A percentile compares a stretch with the other conserved stretches of the same genome.
phyloP scores from a whole-genome alignment of 2,888 invertebrate genomes.

The Drosophila pullipes region DNA sequence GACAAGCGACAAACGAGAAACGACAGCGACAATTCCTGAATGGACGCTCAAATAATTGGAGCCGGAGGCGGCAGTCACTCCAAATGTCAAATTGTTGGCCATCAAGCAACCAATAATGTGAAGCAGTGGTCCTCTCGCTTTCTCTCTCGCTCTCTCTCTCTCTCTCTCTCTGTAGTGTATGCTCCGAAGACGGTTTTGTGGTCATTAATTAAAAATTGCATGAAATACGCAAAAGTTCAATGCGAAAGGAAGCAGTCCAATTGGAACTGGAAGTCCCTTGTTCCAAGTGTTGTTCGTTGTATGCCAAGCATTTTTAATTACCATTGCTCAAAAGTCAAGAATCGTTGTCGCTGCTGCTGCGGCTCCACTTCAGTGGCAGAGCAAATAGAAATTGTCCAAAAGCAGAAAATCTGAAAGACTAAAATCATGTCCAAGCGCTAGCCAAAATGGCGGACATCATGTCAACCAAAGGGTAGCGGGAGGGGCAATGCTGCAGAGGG shows the following conservation, averaged over 20 bases:
- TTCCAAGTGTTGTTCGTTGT: conserved; percentile 18
- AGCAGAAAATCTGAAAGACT: conserved; percentile 4
- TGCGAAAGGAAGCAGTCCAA: conserved; percentile 20
- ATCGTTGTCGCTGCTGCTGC: background rate
- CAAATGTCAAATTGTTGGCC: conserved; percentile 38
- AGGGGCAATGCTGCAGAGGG: background rate
- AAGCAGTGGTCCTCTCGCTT: conserved; percentile 11
- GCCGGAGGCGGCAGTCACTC: conserved; percentile 18
- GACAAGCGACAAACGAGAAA: conserved; percentile 11
- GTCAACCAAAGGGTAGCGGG: conserved; percentile 19
- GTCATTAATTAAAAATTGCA: conserved; percentile 69
- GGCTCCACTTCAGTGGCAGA: conserved; percentile 17
- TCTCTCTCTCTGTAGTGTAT: background rate
- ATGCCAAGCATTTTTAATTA: conserved; percentile 50
- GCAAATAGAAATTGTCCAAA: conserved; percentile 12
- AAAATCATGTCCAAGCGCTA: conserved; percentile 50
- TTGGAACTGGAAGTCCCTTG: conserved; percentile 2
- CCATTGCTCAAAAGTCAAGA: conserved; percentile 17
- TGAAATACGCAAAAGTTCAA: conserved; percentile 49
- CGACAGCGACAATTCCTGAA: conserved; percentile 36
- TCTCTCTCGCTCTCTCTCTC: background rate
- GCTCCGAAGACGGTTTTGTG: conserved; percentile 22
- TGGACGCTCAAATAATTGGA: conserved; percentile 17
- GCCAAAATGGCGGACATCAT: conserved; percentile 71
- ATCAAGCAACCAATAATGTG: conserved; percentile 14